phyloP scores from a whole-genome alignment of 2,888 invertebrate genomes.

The Noctuana brunneofusca region DNA sequence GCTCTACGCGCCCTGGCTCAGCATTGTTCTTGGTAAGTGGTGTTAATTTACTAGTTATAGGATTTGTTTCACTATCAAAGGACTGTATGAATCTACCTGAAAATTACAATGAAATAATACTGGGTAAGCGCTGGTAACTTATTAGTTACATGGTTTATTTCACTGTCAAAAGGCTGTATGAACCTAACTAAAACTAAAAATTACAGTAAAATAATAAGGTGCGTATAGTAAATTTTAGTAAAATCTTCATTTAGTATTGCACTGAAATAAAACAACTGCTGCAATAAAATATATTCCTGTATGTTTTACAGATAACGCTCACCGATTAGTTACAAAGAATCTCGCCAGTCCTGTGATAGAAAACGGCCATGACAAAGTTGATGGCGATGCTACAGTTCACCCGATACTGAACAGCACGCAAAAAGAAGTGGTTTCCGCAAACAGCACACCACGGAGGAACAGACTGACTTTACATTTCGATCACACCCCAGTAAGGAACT shows the following conservation, averaged over 20 bases:
- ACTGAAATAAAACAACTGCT: not conserved
- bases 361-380: conserved; percentile 67
- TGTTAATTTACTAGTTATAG: not conserved
- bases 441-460: conserved; percentile 82
- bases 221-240: too few species aligned
- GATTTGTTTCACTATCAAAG: too few species aligned
- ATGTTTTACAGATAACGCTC: conserved; percentile 87
- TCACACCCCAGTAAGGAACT: conserved; percentile 86
- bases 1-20: conserved; percentile 95
- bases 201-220: too few species aligned
- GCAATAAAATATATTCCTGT: not conserved
- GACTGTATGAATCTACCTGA: too few species aligned
- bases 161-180: too few species aligned
- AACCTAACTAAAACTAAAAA: too few species aligned
- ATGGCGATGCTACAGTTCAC: conserved; percentile 55
- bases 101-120: too few species aligned
- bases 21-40: conserved; percentile 84
- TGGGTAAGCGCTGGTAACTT: too few species aligned
- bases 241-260: not conserved
- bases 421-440: conserved; percentile 64
- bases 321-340: conserved; percentile 82
- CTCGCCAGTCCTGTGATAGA: conserved; percentile 65
- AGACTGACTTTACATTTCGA: conserved; percentile 89
- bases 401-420: conserved; percentile 44
- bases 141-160: too few species aligned